phyloP scores from a whole-genome alignment of 2,888 invertebrate species.

The Caenorhabditis sp. region DNA sequence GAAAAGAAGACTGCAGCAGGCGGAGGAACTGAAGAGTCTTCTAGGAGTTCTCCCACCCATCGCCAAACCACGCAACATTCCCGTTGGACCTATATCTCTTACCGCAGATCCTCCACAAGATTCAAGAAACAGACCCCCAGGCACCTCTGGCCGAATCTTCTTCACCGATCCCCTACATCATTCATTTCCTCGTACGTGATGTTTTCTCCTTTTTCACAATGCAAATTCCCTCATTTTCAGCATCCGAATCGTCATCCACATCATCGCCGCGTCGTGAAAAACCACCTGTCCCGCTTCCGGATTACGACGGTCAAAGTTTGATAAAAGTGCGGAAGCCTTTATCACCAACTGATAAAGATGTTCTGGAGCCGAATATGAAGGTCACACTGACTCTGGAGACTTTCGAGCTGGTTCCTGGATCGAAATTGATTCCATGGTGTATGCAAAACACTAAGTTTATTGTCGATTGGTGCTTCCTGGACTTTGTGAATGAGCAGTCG shows the following conservation, averaged over 20 bases:
- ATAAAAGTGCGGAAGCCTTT: conserved; percentile 50
- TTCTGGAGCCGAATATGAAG: conserved; percentile 30
- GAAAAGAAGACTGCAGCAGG: conserved; percentile 1
- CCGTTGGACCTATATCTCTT: conserved; percentile 20
- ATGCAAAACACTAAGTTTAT: conserved; percentile 64
- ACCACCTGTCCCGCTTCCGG: conserved; percentile 60
- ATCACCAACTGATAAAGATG: conserved; percentile 39
- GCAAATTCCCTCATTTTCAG: conserved; percentile 63
- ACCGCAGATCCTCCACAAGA: conserved; percentile 22
- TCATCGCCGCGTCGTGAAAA: conserved; percentile 68
- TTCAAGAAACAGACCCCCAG: not conserved
- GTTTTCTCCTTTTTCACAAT: not conserved
- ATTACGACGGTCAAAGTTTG: conserved; percentile 60
- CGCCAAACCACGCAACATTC: conserved; percentile 62
- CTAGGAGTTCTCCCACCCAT: conserved; percentile 67
- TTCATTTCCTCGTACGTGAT: conserved; percentile 77
- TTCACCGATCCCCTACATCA: conserved; percentile 78
- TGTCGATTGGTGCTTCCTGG: conserved; percentile 66
- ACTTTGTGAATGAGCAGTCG: conserved; percentile 59
- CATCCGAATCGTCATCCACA: conserved; percentile 78
- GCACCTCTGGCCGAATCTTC: conserved; percentile 27
- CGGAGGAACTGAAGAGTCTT: conserved; percentile 36
- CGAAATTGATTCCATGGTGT: conserved; percentile 62
- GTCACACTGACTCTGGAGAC: conserved; percentile 66
- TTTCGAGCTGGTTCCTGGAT: conserved; percentile 67